A percentile compares a stretch with the other conserved stretches of the same genome.
These are phyloP conservation scores for Oscheius sp. DNA, from an alignment of 2,888 invertebrate species.

Conservation along the genomic window DNA sequence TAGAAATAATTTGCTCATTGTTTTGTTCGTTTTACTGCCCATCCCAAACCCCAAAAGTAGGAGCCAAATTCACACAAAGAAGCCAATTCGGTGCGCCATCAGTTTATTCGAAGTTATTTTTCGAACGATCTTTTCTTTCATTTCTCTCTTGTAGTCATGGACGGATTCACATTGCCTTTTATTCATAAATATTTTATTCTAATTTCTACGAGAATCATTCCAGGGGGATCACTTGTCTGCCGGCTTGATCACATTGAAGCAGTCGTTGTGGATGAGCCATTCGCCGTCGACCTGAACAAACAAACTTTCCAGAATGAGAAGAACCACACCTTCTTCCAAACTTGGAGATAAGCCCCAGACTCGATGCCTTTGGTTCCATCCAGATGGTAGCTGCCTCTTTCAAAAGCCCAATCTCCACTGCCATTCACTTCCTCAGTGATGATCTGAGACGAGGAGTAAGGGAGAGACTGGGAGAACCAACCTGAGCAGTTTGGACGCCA, in stretches of 20 bases:
- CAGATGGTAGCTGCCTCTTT: constrained; percentile 69
- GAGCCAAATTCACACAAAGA: constrained; percentile 17
- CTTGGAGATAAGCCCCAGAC: constrained; percentile 68
- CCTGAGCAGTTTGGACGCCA: constrained; percentile 67
- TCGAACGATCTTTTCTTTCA: neutral
- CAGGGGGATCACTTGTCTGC: constrained; percentile 37
- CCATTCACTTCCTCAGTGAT: constrained; percentile 71
- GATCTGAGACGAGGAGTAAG: constrained; percentile 50
- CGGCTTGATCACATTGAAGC: constrained; percentile 70
- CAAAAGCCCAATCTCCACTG: constrained; percentile 70
- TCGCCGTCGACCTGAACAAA: constrained; percentile 61
- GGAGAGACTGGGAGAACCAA: neutral
- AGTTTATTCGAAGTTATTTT: neutral
- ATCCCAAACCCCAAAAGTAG: neutral
- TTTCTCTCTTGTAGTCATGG: neutral
- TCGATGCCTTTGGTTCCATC: constrained; percentile 69
- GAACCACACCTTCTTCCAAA: constrained; percentile 55
- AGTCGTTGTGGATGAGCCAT: constrained; percentile 70
- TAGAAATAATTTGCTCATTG: neutral
- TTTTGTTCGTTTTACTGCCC: neutral
- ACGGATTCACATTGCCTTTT: constrained; percentile 19
- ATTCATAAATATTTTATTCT: neutral
- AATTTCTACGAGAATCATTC: neutral
- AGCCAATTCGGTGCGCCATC: constrained; percentile 17
- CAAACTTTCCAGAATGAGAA: neutral